Evolutionary conservation across 2,888 invertebrate species (phyloP).

Genomic region (Helobdella robusta): DNA sequence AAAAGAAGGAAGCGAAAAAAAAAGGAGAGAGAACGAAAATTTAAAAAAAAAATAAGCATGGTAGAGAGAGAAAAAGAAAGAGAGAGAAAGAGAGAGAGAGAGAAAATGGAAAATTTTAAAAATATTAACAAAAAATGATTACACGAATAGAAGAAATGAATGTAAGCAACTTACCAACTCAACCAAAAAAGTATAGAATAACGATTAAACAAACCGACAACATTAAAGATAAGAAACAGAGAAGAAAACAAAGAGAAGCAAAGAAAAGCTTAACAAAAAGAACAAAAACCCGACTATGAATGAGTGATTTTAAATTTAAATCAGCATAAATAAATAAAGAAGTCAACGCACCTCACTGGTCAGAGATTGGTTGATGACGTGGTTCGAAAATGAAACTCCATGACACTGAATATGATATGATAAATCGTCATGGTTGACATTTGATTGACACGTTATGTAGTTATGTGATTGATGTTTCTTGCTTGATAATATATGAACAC

Average conservation of each 20-base stretch:
- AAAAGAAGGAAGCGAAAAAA: not conserved
- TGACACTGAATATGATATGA: constrained; percentile 63
- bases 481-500: no score
- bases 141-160: no score
- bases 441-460: not conserved
- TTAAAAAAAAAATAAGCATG: not conserved
- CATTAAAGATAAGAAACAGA: no score
- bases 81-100: no score
- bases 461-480: not conserved
- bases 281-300: no score
- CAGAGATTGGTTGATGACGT: constrained; percentile 76
- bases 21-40: not conserved
- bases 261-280: no score
- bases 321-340: not conserved
- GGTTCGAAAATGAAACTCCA: constrained; percentile 82
- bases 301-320: not conserved
- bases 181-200: no score
- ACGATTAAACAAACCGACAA: no score
- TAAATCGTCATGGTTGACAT: not conserved
- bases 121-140: no score
- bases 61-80: not conserved
- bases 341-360: constrained; percentile 67
- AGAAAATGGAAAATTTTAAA: no score
- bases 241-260: no score
- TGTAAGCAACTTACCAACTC: no score